Percentiles rank a stretch among this genome's conserved stretches.
phyloP scores from a whole-genome alignment of 2,888 invertebrate genomes.

The Megalurothrips usitatus region DNA sequence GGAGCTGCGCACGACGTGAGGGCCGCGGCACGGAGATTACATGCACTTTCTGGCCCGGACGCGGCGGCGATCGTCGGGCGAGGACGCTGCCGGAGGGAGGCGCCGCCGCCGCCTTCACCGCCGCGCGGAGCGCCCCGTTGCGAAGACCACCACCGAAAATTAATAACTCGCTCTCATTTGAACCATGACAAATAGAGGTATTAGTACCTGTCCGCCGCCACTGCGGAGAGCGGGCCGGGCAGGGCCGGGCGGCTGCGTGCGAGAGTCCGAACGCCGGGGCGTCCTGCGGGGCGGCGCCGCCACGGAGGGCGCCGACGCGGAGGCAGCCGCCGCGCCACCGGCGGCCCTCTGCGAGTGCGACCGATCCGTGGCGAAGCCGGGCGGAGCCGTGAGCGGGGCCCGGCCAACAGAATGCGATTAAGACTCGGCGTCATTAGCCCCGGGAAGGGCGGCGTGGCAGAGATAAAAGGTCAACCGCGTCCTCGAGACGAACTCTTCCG shows the following conservation, averaged over 20 bases:
- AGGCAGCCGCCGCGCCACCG: background rate
- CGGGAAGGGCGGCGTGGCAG: too few relatives aligned
- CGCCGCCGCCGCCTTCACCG: too few relatives aligned
- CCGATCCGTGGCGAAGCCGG: background rate
- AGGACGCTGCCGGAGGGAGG: too few relatives aligned
- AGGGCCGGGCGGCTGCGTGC: background rate
- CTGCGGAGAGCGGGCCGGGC: background rate
- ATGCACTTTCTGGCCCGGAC: too few relatives aligned
- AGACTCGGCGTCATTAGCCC: background rate
- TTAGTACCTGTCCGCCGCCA: background rate
- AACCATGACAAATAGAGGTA: slow-evolving; percentile 23
- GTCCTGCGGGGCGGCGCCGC: too few relatives aligned
- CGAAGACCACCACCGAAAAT: background rate
- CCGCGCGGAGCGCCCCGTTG: background rate
- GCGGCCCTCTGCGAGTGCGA: slow-evolving; percentile 3
- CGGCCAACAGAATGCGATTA: background rate
- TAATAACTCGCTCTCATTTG: slow-evolving; percentile 23
- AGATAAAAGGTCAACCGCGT: too few relatives aligned
- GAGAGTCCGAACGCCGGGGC: background rate
- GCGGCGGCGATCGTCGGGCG: too few relatives aligned
- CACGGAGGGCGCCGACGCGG: too few relatives aligned
- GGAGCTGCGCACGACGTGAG: too few relatives aligned
- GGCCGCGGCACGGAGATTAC: too few relatives aligned
- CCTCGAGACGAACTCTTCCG: too few relatives aligned
- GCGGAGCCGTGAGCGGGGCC: background rate